Percentiles rank a stretch among this genome's conserved stretches.
These are phyloP conservation scores for Craseonycteris thonglongyai DNA, from an alignment of 2,113 vertebrate species.

Conservation along the genomic window DNA sequence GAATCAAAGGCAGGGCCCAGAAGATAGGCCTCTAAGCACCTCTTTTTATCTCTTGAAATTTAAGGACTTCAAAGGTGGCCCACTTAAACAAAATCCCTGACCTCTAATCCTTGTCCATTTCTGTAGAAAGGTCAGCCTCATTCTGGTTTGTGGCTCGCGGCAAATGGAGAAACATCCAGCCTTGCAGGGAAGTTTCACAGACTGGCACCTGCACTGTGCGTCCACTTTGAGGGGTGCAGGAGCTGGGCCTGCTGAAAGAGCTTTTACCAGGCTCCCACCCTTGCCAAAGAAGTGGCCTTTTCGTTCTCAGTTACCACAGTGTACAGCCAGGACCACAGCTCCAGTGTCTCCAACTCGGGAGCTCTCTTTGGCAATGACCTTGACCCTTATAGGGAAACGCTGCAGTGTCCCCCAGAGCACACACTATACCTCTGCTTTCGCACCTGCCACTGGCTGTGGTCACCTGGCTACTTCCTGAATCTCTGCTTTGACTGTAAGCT, in stretches of 20 bases:
- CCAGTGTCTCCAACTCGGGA: neutral
- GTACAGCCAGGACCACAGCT: neutral
- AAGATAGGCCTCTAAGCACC: slow-evolving; percentile 43
- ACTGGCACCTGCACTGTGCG: neutral
- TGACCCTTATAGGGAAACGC: neutral
- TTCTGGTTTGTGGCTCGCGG: neutral
- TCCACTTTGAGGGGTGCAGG: neutral
- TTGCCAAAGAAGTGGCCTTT: neutral
- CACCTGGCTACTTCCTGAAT: neutral
- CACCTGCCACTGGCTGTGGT: neutral
- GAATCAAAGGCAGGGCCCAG: slow-evolving; percentile 57
- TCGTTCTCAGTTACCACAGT: neutral
- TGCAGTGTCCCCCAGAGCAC: no score
- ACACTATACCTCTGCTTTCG: neutral
- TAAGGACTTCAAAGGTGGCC: slow-evolving; percentile 69
- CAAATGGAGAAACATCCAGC: neutral
- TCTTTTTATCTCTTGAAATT: slow-evolving; percentile 64
- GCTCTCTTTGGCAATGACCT: neutral
- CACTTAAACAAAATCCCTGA: slow-evolving; percentile 61
- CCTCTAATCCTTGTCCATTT: slow-evolving; percentile 62
- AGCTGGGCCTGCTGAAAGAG: neutral
- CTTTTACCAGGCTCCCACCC: neutral
- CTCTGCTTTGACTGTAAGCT: neutral
- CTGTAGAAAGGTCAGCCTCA: slow-evolving; percentile 39
- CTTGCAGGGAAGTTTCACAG: neutral